Evolutionary conservation across 2,888 invertebrate genomes (phyloP), one percentile per base, ranked within the genome.

Genomic region (Melangyna quadrimaculata): DNA sequence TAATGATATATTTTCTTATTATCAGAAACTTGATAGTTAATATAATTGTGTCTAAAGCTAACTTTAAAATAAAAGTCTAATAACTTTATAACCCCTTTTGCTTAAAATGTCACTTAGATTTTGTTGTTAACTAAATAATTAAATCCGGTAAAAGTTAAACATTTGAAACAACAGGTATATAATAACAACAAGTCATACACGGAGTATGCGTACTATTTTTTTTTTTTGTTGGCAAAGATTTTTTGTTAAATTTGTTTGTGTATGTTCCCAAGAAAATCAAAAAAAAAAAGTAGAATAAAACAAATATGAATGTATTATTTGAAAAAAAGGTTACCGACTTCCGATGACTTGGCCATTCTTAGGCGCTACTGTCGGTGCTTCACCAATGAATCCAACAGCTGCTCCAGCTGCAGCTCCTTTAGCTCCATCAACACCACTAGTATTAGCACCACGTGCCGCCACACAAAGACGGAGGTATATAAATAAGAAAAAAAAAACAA

Each of bases 341-440:
- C 95, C 95, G 91, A 94, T 95, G 93, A 92, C 95, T 92, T 96
- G 95, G 96, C 95, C 95, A 92, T 95, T 95, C 95, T 94, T 95
- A 93, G 93, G 94, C 75, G 89, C 90, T 75, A 90, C 91, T 24
- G 91, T 94, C 87, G 92, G 93, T 89, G 93, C 93, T 89, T 92
- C 93, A 89, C 92, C 93, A 89, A 92, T 93, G 89, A 94, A 95
- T 89, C 94, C 95, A 88, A 93, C 94, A 89, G 94, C 94, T 94
- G 91, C 90, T 92, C 88, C 90, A 92, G 89, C 95, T 94, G 93
- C 94, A 87, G 89, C 91, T 75, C 89, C 91, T 75, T 88, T 95
- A 92, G 94, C 86, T 75, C 81, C 86, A 72, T 73, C 86, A 83
- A 89, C 90, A 84, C 89, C 91, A 87, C 89, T 95, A 92, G 94